phyloP scores from a whole-genome alignment of 2,113 vertebrate genomes.

The Scomber scombrus region DNA sequence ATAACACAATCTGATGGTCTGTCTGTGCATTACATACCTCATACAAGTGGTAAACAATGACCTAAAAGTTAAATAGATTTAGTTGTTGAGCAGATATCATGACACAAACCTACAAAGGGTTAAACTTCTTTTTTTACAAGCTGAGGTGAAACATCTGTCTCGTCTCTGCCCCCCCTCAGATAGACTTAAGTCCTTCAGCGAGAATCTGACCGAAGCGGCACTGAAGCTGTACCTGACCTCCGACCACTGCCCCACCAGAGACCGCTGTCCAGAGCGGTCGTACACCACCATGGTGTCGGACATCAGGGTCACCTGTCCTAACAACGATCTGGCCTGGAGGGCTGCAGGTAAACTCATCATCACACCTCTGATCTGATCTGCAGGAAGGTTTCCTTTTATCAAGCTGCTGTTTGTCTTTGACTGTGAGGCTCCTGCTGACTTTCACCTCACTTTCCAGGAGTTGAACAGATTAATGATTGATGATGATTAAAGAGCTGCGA shows the following conservation, averaged over 20 bases:
- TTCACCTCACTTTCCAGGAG: too few relatives aligned
- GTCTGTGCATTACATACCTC: too few relatives aligned
- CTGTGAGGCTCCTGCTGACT: too few relatives aligned
- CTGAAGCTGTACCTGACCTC: slow-evolving; percentile 74
- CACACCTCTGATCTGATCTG: background rate
- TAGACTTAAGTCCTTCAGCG: slow-evolving; percentile 77
- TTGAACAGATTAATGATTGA: too few relatives aligned
- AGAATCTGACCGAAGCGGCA: slow-evolving; percentile 64
- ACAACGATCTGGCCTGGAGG: slow-evolving; percentile 76
- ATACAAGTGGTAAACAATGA: too few relatives aligned
- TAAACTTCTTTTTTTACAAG: too few relatives aligned
- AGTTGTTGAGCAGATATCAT: too few relatives aligned
- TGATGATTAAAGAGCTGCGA: too few relatives aligned
- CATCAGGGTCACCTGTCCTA: slow-evolving; percentile 83
- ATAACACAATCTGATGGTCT: too few relatives aligned
- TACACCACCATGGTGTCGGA: slow-evolving; percentile 87
- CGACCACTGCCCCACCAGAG: slow-evolving; percentile 68
- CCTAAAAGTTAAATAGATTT: too few relatives aligned
- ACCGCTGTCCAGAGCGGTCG: slow-evolving; percentile 82
- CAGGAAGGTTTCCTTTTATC: background rate
- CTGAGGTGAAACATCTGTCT: background rate
- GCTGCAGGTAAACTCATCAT: slow-evolving; percentile 79
- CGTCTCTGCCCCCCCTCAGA: slow-evolving; percentile 62
- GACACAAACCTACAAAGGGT: too few relatives aligned
- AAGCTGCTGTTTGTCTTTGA: background rate